phyloP scores from a whole-genome alignment of 2,797 vertebrate genomes.

The Leucoraja ocellata region DNA sequence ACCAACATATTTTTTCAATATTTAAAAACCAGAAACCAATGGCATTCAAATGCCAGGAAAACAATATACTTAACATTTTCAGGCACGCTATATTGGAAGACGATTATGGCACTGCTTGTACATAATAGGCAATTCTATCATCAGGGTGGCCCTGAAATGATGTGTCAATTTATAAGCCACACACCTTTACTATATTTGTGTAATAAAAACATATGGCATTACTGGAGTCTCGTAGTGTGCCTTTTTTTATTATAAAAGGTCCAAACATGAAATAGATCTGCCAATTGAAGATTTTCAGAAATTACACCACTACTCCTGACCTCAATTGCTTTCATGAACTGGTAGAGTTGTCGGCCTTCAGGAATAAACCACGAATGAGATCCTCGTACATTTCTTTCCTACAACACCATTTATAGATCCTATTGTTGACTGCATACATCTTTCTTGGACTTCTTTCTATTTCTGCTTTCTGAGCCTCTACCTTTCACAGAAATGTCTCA shows the following conservation, averaged over 20 bases:
- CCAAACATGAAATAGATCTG: neutral
- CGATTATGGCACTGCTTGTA: neutral
- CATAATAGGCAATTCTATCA: neutral
- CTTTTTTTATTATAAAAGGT: neutral
- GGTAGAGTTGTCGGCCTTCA: neutral
- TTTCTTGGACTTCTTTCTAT: neutral
- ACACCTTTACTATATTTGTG: neutral
- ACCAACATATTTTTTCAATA: neutral
- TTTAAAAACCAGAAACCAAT: neutral
- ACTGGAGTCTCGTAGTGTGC: neutral
- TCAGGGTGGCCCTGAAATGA: neutral
- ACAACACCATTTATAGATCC: neutral
- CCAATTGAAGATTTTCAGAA: neutral
- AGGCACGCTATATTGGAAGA: neutral
- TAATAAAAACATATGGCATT: neutral
- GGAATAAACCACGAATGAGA: neutral
- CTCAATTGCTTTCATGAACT: neutral
- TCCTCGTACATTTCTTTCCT: neutral
- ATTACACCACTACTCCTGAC: neutral
- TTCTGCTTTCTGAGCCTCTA: neutral
- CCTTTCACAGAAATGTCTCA: neutral
- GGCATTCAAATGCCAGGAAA: neutral
- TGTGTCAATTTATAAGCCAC: neutral
- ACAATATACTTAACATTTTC: neutral
- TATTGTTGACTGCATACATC: neutral